These are phyloP conservation scores for Meloidogyne exigua DNA, from an alignment of 1,140 invertebrate genomes.

Conservation along the genomic window DNA sequence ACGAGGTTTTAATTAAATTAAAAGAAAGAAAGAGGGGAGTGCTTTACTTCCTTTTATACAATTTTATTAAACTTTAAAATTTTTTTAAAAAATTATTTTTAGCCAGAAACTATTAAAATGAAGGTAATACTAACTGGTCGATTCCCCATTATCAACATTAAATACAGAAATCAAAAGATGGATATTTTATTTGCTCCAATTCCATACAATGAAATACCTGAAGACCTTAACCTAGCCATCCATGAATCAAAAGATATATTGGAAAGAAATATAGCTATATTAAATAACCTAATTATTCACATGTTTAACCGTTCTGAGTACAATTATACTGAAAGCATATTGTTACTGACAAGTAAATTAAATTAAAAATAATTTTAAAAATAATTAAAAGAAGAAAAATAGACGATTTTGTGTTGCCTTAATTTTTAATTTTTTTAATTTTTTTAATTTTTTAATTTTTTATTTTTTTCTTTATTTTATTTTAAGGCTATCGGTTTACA, in stretches of 20 bases:
- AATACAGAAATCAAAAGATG: background rate
- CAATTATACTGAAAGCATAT: background rate
- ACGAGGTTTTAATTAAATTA: background rate
- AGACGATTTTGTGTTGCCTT: no score
- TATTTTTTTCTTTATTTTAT: no score
- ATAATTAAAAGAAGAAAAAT: no score
- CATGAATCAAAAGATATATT: background rate
- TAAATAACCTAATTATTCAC: background rate
- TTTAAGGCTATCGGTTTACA: background rate
- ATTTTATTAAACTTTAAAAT: no score
- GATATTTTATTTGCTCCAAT: conserved; percentile 11
- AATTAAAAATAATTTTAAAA: no score
- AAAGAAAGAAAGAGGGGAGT: background rate
- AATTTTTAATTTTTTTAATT: no score
- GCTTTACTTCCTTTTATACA: no score
- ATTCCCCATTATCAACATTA: conserved; percentile 3
- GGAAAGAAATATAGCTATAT: background rate
- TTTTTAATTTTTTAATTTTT: no score
- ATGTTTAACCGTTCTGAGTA: background rate
- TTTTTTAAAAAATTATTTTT: no score
- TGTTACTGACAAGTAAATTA: background rate
- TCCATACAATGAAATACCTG: background rate
- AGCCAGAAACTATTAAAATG: background rate
- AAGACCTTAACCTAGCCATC: background rate
- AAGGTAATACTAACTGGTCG: background rate